Conservation (phyloP, 2,113 vertebrate genomes). For the Channa maculata region DNA sequence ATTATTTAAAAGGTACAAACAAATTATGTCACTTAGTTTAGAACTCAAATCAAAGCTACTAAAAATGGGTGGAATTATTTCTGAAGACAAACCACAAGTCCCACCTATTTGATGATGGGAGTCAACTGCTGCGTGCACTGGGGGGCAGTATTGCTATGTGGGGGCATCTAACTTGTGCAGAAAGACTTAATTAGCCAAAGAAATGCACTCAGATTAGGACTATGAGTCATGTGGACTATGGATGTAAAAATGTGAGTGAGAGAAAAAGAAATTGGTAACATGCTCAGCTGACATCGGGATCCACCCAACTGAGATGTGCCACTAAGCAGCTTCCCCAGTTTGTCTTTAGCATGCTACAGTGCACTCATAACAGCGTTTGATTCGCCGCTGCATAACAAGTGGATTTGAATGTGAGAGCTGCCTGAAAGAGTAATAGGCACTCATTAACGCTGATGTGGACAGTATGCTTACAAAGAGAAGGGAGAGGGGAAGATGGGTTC, state of each 20-base stretch:
- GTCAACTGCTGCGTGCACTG: conserved; percentile 64
- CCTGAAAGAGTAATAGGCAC: conserved; percentile 58
- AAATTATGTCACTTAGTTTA: conserved; percentile 51
- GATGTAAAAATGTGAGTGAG: conserved; percentile 61
- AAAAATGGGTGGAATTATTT: conserved; percentile 32
- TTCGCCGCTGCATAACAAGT: conserved; percentile 72
- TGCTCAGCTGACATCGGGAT: conserved; percentile 72
- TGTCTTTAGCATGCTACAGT: conserved; percentile 63
- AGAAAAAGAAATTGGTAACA: conserved; percentile 36
- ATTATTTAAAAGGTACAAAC: conserved; percentile 59
- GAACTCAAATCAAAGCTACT: conserved; percentile 39
- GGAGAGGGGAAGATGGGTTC: conserved; percentile 34
- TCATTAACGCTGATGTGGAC: conserved; percentile 70
- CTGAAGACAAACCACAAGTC: conserved; percentile 41
- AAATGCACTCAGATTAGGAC: conserved; percentile 64
- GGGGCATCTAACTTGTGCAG: conserved; percentile 35
- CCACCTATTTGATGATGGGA: conserved; percentile 8
- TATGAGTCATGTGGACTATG: conserved; percentile 67
- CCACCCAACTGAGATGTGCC: conserved; percentile 57
- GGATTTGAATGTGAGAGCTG: conserved; percentile 56
- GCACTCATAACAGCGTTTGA: conserved; percentile 61
- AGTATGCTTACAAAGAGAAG: conserved; percentile 58
- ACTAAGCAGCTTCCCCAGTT: conserved; percentile 71
- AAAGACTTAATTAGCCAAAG: conserved; percentile 54
- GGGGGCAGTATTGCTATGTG: conserved; percentile 81